A percentile compares a stretch with the other conserved stretches of the same genome.
Evolutionary conservation across 2,888 invertebrate species (phyloP).

Genomic region (Phytoseiulus persimilis): DNA sequence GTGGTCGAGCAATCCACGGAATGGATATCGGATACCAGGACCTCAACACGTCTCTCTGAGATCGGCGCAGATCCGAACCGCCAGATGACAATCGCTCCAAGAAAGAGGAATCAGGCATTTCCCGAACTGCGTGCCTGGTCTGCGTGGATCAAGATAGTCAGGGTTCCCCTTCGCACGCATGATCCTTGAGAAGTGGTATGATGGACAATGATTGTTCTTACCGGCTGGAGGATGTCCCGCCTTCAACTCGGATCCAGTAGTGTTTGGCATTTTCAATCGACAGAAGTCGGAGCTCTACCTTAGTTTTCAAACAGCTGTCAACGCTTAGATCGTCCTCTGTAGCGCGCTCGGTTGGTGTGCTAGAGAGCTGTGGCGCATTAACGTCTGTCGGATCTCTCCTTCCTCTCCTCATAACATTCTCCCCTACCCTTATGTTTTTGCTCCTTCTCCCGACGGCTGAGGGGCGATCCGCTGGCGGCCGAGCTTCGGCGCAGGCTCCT

Average conservation of each 20-base stretch:
- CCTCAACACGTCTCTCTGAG: no score
- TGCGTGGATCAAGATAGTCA: background rate
- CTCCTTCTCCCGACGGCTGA: no score
- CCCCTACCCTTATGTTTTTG: background rate
- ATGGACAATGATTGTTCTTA: background rate
- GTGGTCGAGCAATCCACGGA: background rate
- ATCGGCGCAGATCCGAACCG: no score
- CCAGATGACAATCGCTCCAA: background rate
- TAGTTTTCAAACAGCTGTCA: background rate
- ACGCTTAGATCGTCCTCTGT: background rate
- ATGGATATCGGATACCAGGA: background rate
- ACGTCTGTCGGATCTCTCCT: background rate
- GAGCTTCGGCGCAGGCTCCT: no score
- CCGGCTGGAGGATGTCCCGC: conserved; percentile 31
- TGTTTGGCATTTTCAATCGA: background rate
- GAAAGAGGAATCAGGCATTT: background rate
- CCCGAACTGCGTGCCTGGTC: background rate
- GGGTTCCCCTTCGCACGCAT: background rate
- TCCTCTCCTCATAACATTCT: background rate
- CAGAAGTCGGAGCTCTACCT: background rate
- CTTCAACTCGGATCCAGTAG: conserved; percentile 15
- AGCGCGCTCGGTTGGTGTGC: background rate
- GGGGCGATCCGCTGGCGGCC: no score
- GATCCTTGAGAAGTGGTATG: background rate
- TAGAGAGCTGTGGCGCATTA: background rate